A percentile compares a stretch with the other conserved stretches of the same genome.
These are phyloP conservation scores for Notodonta dromedarius DNA, from an alignment of 2,888 invertebrate species.

Conservation along the genomic window DNA sequence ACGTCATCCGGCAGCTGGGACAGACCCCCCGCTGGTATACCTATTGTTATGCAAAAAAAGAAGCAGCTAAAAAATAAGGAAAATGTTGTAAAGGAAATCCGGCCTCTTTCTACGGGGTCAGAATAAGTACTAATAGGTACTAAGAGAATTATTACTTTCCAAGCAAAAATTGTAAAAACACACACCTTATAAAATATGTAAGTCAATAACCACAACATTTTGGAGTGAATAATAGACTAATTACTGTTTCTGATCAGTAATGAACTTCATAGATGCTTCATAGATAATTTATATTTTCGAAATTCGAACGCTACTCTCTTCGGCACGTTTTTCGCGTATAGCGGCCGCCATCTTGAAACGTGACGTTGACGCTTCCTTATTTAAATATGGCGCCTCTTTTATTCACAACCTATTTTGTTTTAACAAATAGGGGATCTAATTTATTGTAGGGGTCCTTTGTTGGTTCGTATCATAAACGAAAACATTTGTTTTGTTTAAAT, in stretches of 20 bases:
- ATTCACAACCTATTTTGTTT: conserved; percentile 59
- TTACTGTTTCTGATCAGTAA: too few species aligned
- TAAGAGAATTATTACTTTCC: too few species aligned
- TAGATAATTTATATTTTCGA: not conserved
- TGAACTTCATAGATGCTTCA: not conserved
- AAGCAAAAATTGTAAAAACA: too few species aligned
- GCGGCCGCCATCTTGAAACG: conserved; percentile 75
- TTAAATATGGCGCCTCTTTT: conserved; percentile 69
- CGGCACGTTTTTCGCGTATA: conserved; percentile 71
- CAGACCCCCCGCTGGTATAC: not conserved
- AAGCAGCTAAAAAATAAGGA: conserved; percentile 1
- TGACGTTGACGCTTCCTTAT: conserved; percentile 71
- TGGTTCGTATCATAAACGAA: conserved; percentile 52
- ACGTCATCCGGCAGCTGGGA: not conserved
- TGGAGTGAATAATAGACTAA: too few species aligned
- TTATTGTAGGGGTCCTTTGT: conserved; percentile 66
- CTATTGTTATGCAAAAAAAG: not conserved
- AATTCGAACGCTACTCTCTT: conserved; percentile 43
- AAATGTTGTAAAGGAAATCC: not conserved
- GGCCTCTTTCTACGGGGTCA: not conserved
- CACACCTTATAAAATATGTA: too few species aligned
- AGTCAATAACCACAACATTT: too few species aligned
- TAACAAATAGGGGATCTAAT: conserved; percentile 62
- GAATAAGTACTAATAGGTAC: not conserved
- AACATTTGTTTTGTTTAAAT: conserved; percentile 45